Evolutionary conservation across 1,140 invertebrate genomes (phyloP), one percentile per base, ranked within the genome.

Genomic region (Schlechtendalia chinensis): DNA sequence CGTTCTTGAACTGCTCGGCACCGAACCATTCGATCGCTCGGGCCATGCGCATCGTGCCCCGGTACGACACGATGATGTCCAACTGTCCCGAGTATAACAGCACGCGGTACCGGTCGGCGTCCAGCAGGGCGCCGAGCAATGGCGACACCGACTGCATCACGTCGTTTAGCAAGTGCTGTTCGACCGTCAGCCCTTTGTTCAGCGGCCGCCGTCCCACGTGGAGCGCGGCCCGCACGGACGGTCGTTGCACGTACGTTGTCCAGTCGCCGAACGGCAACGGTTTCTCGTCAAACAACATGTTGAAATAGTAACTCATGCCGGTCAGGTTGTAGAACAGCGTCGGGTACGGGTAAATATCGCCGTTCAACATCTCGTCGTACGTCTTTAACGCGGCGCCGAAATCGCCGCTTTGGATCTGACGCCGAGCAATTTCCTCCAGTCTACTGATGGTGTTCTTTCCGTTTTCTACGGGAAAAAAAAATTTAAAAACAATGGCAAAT

Each of bases 1-100:
- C 89, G 53, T 86, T 88, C 82, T 88, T 89, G 10, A 93, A 95
- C 10, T 89, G 87, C 1, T 89, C 87, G 0, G 89, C 86, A 1
- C 89, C 90, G 32, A 87, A 85, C 88, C 94, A 96, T 56, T 92
- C 87, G 0, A 96, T 84, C 8, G 84, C 85, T 39, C 85, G 1
- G 87, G 82, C 80, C 87, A 89, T 94, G 82, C 91, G 91, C 67
- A 91, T 88, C 0, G 93, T 94, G 59, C 93, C 84, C 0, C 92
- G 90, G 85, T 94, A 93, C 0, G 93, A 91, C 0, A 95, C 91
- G 83, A 95, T 94, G 29, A 96, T 92, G 84, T 96, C 94, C 58
- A 95, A 84, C 84, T 95, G 93, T 14, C 83, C 83, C 84, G 91
- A 95, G 84, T 94, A 96, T 67, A 93, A 87, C 10, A 93, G 86